A percentile compares a stretch with the other conserved stretches of the same genome.
Conservation (phyloP, 2,888 invertebrate species). For the Seira ritae region DNA sequence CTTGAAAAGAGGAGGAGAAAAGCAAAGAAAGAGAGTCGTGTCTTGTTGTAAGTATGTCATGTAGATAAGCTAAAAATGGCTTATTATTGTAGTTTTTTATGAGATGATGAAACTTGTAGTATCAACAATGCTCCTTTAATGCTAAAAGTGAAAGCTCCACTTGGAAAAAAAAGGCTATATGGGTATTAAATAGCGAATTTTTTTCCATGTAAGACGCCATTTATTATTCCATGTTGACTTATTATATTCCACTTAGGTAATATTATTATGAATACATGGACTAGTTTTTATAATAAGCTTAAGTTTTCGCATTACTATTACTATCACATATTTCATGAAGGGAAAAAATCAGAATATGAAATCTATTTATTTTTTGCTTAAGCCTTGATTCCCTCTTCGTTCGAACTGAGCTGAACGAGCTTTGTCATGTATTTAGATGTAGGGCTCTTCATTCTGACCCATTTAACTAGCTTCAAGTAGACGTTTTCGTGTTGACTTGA, state of each 20-base stretch:
- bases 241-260: neutral
- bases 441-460: slow-evolving; percentile 11
- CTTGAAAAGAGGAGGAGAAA: neutral
- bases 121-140: neutral
- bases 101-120: neutral
- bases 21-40: too few species aligned
- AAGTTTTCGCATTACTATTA: neutral
- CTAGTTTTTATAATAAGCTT: slow-evolving; percentile 11
- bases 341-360: slow-evolving; percentile 6
- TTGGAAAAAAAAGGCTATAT: neutral
- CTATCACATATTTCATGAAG: neutral
- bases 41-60: too few species aligned
- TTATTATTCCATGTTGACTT: neutral
- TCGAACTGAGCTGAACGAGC: too few species aligned
- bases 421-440: slow-evolving; percentile 12
- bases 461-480: slow-evolving; percentile 5
- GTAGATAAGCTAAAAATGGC: neutral
- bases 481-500: neutral
- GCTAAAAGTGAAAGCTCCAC: neutral
- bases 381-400: slow-evolving; percentile 3
- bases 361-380: slow-evolving; percentile 5
- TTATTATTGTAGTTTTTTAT: slow-evolving; percentile 14
- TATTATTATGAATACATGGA: neutral
- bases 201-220: neutral
- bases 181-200: neutral